These are phyloP conservation scores for Pseudolycoriella hygida DNA, from an alignment of 2,888 invertebrate species.

Conservation along the genomic window DNA sequence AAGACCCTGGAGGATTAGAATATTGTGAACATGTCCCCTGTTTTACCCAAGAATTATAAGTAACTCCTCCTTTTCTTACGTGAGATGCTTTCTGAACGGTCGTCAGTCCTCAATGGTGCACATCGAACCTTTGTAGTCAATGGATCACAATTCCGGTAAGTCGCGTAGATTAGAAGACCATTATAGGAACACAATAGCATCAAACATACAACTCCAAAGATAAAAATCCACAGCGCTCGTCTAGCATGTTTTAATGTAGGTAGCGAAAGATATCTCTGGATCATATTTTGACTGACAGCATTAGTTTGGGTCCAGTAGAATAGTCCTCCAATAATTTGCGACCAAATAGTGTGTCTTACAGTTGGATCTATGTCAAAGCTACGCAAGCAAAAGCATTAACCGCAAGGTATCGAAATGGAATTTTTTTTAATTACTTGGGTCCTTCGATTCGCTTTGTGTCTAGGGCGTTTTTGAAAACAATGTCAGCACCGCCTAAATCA, in stretches of 20 bases:
- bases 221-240: constrained; percentile 37
- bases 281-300: constrained; percentile 73
- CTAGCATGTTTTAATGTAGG: constrained; percentile 45
- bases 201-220: constrained; percentile 32
- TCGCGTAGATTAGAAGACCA: constrained; percentile 43
- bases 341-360: constrained; percentile 69
- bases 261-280: constrained; percentile 65
- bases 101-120: background rate
- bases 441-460: constrained; percentile 50
- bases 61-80: too few species aligned
- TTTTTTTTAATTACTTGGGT: constrained; percentile 42
- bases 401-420: too few species aligned
- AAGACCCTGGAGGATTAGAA: too few species aligned
- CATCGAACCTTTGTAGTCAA: constrained; percentile 38
- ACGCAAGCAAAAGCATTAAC: constrained; percentile 13
- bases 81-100: too few species aligned
- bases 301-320: constrained; percentile 65
- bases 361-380: constrained; percentile 66
- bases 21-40: too few species aligned
- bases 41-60: too few species aligned
- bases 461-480: constrained; percentile 48
- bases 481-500: constrained; percentile 49
- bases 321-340: constrained; percentile 56
- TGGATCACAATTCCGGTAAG: constrained; percentile 45
- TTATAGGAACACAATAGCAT: constrained; percentile 38